These are phyloP conservation scores for Agriotes lineatus DNA, from an alignment of 2,888 invertebrate species.

Conservation along the genomic window DNA sequence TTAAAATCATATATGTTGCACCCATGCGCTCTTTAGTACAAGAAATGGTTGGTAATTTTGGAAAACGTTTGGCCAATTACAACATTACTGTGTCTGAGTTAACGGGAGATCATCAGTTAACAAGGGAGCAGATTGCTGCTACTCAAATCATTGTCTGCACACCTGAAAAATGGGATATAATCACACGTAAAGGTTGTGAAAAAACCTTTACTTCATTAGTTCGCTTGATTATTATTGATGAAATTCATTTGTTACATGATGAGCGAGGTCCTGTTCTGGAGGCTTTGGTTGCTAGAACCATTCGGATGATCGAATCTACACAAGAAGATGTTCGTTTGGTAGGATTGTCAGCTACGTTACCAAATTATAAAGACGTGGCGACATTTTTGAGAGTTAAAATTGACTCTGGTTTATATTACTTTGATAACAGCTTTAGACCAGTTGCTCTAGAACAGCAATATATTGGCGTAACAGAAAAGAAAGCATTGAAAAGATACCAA, in stretches of 20 bases:
- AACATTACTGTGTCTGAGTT: conserved; percentile 96
- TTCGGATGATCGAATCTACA: conserved; percentile 90
- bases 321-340: conserved; percentile 96
- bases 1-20: conserved; percentile 98
- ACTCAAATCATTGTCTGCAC: conserved; percentile 97
- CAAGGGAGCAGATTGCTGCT: conserved; percentile 95
- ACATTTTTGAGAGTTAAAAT: conserved; percentile 92
- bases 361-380: conserved; percentile 98
- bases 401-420: conserved; percentile 93
- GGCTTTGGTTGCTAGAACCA: conserved; percentile 91
- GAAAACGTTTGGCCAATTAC: conserved; percentile 87
- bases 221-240: conserved; percentile 96
- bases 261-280: conserved; percentile 98
- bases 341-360: conserved; percentile 96
- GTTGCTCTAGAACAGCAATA: conserved; percentile 98
- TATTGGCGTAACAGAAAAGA: conserved; percentile 99
- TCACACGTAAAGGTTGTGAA: conserved; percentile 97
- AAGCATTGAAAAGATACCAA: conserved; percentile 95
- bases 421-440: conserved; percentile 96
- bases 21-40: conserved; percentile 99
- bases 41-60: conserved; percentile 99
- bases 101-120: conserved; percentile 98
- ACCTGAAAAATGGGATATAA: conserved; percentile 99
- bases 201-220: conserved; percentile 97
- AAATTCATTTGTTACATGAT: conserved; percentile 98